These are phyloP conservation scores for Parochlus steinenii DNA, from an alignment of 2,888 invertebrate species.

Conservation along the genomic window DNA sequence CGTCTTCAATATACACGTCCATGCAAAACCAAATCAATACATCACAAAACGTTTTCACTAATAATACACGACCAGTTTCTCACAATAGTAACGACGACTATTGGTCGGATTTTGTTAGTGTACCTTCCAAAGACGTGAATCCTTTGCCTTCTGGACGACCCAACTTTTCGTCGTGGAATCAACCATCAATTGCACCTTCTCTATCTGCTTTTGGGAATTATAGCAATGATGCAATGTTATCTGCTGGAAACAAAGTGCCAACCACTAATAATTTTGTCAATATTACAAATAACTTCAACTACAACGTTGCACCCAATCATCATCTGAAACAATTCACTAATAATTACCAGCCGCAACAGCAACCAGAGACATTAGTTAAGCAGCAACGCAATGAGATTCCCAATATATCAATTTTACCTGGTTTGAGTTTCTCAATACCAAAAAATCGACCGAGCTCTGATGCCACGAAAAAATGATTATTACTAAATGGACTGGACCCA, in stretches of 20 bases:
- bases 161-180: constrained; percentile 15
- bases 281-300: constrained; percentile 11
- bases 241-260: too few species aligned
- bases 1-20: constrained; percentile 7
- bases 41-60: constrained; percentile 6
- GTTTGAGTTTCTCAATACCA: constrained; percentile 36
- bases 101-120: constrained; percentile 36
- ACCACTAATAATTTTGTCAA: too few species aligned
- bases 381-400: constrained; percentile 16
- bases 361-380: neutral
- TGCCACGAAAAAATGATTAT: constrained; percentile 18
- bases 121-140: neutral
- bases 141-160: constrained; percentile 11
- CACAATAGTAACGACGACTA: constrained; percentile 30
- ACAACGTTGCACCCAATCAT: too few species aligned
- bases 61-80: constrained; percentile 2
- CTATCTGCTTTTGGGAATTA: too few species aligned
- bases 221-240: too few species aligned
- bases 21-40: constrained; percentile 3
- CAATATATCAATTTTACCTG: constrained; percentile 35
- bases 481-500: constrained; percentile 4
- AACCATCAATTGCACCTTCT: too few species aligned
- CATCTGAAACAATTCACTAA: too few species aligned
- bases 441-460: constrained; percentile 22
- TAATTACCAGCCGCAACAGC: neutral